Conservation (phyloP, 1,140 invertebrate species). For the Calosoma granatense region DNA sequence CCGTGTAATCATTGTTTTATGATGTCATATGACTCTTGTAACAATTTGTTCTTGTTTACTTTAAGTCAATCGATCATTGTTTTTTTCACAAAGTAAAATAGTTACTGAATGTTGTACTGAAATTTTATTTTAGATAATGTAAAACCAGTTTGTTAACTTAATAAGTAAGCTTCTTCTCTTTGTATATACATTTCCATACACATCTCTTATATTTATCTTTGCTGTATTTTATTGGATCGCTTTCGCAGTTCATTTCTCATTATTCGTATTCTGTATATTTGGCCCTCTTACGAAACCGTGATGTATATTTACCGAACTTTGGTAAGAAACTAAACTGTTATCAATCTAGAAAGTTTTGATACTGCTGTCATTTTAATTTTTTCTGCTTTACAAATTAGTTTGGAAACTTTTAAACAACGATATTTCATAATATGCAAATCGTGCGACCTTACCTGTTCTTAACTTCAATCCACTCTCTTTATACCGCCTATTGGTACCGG, state of each 20-base stretch:
- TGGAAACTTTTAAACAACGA: constrained; percentile 7
- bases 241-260: not conserved
- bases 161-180: no score
- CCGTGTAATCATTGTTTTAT: no score
- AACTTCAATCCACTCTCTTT: not conserved
- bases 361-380: constrained; percentile 1
- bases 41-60: no score
- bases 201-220: no score
- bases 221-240: not conserved
- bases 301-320: not conserved
- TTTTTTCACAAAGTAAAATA: no score
- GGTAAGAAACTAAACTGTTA: not conserved
- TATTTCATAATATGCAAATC: constrained; percentile 8
- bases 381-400: constrained; percentile 1
- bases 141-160: no score
- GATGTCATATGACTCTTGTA: no score
- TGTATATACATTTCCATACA: no score
- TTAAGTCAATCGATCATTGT: no score
- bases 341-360: constrained; percentile 8
- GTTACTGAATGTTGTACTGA: no score
- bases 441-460: constrained; percentile 2
- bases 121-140: no score
- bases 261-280: not conserved
- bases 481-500: not conserved
- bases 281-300: not conserved